Percentiles rank a stretch among this genome's conserved stretches.
Conservation (phyloP, 2,797 vertebrate species). For the Melanotaenia pygmaea region DNA sequence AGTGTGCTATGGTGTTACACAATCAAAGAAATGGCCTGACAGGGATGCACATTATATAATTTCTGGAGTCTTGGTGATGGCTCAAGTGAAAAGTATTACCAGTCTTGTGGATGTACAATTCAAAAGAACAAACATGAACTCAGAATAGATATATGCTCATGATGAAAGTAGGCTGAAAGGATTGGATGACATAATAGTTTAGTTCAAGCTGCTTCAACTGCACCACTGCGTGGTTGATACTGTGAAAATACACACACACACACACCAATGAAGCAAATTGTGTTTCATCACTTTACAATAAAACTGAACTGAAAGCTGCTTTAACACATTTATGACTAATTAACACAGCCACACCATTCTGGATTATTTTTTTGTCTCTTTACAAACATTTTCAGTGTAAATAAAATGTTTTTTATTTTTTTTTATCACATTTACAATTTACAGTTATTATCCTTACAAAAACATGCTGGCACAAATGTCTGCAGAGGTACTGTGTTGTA, state of each 20-base stretch:
- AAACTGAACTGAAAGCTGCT: background rate
- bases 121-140: conserved; percentile 18
- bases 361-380: background rate
- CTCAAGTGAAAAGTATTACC: background rate
- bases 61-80: conserved; percentile 2
- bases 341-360: background rate
- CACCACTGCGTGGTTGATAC: conserved; percentile 63
- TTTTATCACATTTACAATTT: background rate
- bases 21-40: conserved; percentile 55
- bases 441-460: background rate
- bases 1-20: conserved; percentile 57
- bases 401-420: background rate
- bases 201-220: conserved; percentile 40
- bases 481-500: background rate
- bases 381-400: background rate
- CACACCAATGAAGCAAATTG: background rate
- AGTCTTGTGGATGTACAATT: background rate
- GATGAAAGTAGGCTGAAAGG: conserved; percentile 32
- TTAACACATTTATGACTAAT: background rate
- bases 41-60: conserved; percentile 66
- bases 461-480: background rate
- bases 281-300: background rate
- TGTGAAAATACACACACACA: background rate
- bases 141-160: conserved; percentile 13
- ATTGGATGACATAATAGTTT: conserved; percentile 44